Base-by-base conservation (phyloP, 2,113 vertebrate species). In the Prolemur simus region DNA sequence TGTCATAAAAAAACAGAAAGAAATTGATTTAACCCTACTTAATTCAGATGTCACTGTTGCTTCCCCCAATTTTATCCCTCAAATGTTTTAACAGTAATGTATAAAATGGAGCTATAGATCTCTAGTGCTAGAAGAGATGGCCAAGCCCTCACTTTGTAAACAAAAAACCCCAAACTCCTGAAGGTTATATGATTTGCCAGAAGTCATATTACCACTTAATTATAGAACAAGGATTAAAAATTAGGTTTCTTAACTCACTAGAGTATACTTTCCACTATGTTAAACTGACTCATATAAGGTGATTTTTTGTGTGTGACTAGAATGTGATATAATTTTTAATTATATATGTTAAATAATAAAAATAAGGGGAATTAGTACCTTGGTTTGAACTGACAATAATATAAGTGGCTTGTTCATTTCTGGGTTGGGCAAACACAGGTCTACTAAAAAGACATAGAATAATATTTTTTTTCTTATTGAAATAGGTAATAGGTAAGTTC, bases 361-460 rank as follows among this genome's bases (percentile, higher is more conserved):
- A 95, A 91, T 80, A 87, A 89, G 74, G 25, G 47, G 18, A 94
- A 63, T 85, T 56, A 45, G 32, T 87, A 91, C 3, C 20, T 91
- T 92, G 18, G n/a, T 95, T 95, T 92, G 68, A 97, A 54, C 84
- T 92, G 60, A n/a, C 56, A 92, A n/a, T 66, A 66, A 60, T 82
- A 77, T 78, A 90, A 86, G 58, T 76, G 56, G 34, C 11, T 82
- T 85, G 27, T 92, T 94, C 34, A 58, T 78, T 82, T 92, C 34
- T 74, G 54, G 20, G 23, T 27, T 74, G 42, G 20, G 23, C 18
- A 95, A 77, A 66, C 14, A 54, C 1, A 74, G 58, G 4, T 90
- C 49, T 92, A 80, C 54, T 92, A 20, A 86, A 37, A 87, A 93
- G 20, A 71, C 92, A 77, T 1, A 81, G 37, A 77, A 27, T 76